Conservation (phyloP, 2,888 invertebrate species). For the Conops quadrifasciatus region DNA sequence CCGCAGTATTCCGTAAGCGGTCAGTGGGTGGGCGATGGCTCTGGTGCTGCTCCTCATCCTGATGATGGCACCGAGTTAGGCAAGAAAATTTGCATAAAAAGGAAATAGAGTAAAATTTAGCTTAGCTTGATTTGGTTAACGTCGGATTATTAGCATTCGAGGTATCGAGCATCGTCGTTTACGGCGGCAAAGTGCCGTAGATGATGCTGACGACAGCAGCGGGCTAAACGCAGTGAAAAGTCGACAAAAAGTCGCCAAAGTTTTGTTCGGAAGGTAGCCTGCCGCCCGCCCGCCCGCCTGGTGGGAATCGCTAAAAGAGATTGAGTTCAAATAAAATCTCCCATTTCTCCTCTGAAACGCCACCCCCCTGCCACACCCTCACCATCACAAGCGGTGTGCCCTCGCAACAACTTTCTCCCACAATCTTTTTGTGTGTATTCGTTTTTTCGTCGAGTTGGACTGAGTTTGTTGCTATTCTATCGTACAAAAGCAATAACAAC, state of each 20-base stretch:
- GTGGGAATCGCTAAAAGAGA: no score
- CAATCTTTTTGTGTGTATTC: neutral
- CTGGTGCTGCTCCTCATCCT: neutral
- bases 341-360: no score
- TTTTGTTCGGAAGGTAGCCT: slow-evolving; percentile 39
- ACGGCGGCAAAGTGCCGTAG: neutral
- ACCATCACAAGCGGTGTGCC: no score
- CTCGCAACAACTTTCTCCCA: no score
- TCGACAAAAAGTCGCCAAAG: slow-evolving; percentile 59
- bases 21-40: neutral
- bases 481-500: slow-evolving; percentile 28
- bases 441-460: slow-evolving; percentile 19
- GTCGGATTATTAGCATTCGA: slow-evolving; percentile 31
- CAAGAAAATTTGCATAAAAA: slow-evolving; percentile 55
- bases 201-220: slow-evolving; percentile 1
- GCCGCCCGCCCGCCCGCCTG: neutral
- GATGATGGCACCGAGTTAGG: slow-evolving; percentile 30
- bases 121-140: slow-evolving; percentile 54
- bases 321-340: no score
- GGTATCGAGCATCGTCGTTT: slow-evolving; percentile 2
- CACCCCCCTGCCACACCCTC: neutral
- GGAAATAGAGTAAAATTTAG: slow-evolving; percentile 57
- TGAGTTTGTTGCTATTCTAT: slow-evolving; percentile 23
- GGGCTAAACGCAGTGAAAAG: slow-evolving; percentile 19
- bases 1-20: slow-evolving; percentile 15